Evolutionary conservation across 2,888 invertebrate species (phyloP).

Genomic region (Balanococcus diminutus): DNA sequence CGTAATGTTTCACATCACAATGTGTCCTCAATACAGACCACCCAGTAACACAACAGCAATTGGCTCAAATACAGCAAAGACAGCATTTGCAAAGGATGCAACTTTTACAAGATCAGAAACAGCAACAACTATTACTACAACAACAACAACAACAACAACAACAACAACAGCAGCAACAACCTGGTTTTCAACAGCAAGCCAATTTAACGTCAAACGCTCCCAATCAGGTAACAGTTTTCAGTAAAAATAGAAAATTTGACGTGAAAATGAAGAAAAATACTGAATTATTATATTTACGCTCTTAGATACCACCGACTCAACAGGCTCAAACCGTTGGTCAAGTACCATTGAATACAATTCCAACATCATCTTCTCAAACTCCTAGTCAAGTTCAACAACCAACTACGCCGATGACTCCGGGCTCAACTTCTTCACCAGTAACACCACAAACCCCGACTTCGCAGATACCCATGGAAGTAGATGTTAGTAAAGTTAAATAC

Average conservation of each 20-base stretch:
- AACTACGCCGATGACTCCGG: conserved; percentile 14
- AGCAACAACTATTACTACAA: conserved; percentile 57
- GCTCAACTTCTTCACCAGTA: conserved; percentile 41
- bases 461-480: conserved; percentile 46
- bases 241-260: background rate
- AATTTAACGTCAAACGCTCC: conserved; percentile 11
- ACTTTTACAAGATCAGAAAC: conserved; percentile 59
- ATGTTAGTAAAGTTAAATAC: conserved; percentile 15
- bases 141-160: conserved; percentile 57
- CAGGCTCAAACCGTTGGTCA: conserved; percentile 24
- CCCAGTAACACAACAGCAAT: conserved; percentile 52
- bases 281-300: background rate
- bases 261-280: background rate
- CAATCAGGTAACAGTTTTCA: background rate
- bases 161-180: conserved; percentile 60
- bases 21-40: conserved; percentile 45
- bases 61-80: conserved; percentile 63
- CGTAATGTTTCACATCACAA: background rate
- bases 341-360: conserved; percentile 31
- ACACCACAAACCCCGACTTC: conserved; percentile 41
- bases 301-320: background rate
- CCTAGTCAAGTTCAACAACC: conserved; percentile 37
- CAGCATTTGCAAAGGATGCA: conserved; percentile 59
- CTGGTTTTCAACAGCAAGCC: conserved; percentile 28
- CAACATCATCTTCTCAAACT: conserved; percentile 38